Evolutionary conservation across 1,140 invertebrate genomes (phyloP).

Genomic region (Cydia strobilella): DNA sequence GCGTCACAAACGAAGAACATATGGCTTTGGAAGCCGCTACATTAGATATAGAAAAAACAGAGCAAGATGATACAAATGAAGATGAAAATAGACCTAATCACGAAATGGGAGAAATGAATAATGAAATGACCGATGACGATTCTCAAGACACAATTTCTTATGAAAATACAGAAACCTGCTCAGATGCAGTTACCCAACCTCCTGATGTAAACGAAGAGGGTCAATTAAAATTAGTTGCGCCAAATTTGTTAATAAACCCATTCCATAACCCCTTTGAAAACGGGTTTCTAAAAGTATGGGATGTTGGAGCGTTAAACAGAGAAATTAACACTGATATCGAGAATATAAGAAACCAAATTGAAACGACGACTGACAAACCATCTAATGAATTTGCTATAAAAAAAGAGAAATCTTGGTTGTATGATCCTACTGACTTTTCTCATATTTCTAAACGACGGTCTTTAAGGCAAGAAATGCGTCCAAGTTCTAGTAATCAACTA

Average conservation of each 20-base stretch:
- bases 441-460: neutral
- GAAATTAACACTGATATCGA: neutral
- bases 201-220: neutral
- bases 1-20: neutral
- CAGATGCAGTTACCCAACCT: neutral
- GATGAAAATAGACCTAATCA: neutral
- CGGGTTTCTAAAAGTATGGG: neutral
- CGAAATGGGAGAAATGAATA: neutral
- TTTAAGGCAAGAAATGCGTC: neutral
- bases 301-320: neutral
- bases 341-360: neutral
- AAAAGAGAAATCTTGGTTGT: neutral
- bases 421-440: slow-evolving; percentile 2
- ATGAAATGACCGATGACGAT: neutral
- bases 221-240: neutral
- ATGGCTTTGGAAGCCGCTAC: neutral
- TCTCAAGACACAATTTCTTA: neutral
- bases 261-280: neutral
- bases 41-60: neutral
- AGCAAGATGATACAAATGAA: neutral
- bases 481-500: neutral
- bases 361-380: neutral
- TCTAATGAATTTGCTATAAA: neutral
- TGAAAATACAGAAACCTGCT: neutral
- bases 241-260: neutral